Conservation (phyloP, 2,797 vertebrate species). For the Eulemur albifrons region DNA sequence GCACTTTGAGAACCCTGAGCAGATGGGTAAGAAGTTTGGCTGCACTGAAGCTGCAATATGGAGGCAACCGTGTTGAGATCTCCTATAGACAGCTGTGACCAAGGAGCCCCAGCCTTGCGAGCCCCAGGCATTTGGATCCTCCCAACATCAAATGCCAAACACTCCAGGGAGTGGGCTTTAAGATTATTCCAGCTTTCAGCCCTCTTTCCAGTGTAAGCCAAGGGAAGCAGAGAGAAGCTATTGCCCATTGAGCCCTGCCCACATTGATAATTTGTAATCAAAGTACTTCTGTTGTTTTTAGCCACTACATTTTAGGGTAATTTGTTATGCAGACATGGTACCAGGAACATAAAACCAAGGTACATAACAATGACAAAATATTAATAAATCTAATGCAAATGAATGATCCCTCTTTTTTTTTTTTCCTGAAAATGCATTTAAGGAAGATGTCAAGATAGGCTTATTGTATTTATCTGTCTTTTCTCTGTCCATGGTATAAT, state of each 20-base stretch:
- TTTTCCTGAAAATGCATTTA: slow-evolving; percentile 15
- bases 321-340: neutral
- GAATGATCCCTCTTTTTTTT: neutral
- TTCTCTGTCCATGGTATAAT: neutral
- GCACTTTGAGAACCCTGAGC: neutral
- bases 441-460: neutral
- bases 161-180: neutral
- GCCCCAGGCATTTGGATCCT: neutral
- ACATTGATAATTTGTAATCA: neutral
- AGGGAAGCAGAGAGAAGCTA: neutral
- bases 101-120: neutral
- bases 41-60: neutral
- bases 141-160: neutral
- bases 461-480: neutral
- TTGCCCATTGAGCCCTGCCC: neutral
- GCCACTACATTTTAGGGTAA: neutral
- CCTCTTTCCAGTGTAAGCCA: neutral
- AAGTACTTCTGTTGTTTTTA: neutral
- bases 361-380: neutral
- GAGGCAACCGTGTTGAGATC: neutral
- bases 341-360: slow-evolving; percentile 11
- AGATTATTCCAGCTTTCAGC: neutral
- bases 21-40: neutral
- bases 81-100: neutral
- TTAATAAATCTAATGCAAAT: neutral